phyloP scores from a whole-genome alignment of 1,140 invertebrate genomes.

The Ericerus pela region DNA sequence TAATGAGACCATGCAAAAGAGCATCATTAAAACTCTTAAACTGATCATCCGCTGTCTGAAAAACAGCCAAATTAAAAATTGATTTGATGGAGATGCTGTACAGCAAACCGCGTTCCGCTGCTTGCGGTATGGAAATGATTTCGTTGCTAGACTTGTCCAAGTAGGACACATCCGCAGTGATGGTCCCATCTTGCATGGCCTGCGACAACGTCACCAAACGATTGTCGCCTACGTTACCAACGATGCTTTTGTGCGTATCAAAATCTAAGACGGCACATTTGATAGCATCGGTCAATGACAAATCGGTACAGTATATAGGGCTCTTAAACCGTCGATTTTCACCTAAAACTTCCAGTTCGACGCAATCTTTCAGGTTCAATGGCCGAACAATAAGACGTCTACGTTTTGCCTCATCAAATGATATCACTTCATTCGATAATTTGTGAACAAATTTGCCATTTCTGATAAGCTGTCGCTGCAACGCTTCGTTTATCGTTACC shows the following conservation, averaged over 20 bases:
- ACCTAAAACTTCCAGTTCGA: constrained; percentile 64
- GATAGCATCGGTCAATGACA: constrained; percentile 70
- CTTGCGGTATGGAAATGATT: constrained; percentile 53
- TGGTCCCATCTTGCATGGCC: constrained; percentile 61
- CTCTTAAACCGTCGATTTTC: constrained; percentile 62
- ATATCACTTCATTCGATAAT: constrained; percentile 52
- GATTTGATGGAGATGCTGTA: constrained; percentile 73
- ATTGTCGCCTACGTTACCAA: constrained; percentile 55
- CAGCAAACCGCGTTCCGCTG: constrained; percentile 72
- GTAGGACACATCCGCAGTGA: constrained; percentile 56
- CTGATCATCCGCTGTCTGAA: constrained; percentile 65
- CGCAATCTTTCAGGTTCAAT: constrained; percentile 73
- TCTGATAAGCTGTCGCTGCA: constrained; percentile 60
- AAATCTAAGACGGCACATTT: constrained; percentile 69
- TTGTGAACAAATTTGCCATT: constrained; percentile 62
- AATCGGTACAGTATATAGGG: constrained; percentile 52
- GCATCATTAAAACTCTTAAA: constrained; percentile 78
- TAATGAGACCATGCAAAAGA: constrained; percentile 58
- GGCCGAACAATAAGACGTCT: constrained; percentile 70
- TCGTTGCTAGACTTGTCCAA: constrained; percentile 53
- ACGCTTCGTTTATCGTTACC: constrained; percentile 63
- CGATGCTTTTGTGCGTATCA: constrained; percentile 63
- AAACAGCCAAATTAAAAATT: constrained; percentile 81
- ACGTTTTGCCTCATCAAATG: constrained; percentile 61
- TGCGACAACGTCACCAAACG: constrained; percentile 69